These are phyloP conservation scores for Champsocephalus esox DNA, from an alignment of 2,797 vertebrate species.

Conservation along the genomic window DNA sequence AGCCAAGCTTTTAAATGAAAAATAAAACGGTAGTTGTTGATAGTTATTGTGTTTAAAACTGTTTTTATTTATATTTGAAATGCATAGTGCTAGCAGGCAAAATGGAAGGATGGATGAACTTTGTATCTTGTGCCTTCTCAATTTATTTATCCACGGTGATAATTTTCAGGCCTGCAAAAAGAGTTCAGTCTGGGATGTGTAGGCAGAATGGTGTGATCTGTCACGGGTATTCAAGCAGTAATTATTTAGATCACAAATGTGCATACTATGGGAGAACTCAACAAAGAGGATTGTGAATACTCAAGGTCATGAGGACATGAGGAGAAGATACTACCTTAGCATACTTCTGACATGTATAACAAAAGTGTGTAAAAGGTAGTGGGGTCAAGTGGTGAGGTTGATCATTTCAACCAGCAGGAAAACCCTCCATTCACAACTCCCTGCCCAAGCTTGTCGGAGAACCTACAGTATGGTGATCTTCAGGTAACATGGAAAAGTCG, in stretches of 20 bases:
- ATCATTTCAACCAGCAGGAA: no score
- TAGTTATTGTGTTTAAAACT: not conserved
- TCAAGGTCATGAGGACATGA: constrained; percentile 16
- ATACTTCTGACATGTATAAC: not conserved
- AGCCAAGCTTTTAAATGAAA: not conserved
- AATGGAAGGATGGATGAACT: not conserved
- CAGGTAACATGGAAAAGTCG: no score
- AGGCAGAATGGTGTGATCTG: not conserved
- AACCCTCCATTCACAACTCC: no score
- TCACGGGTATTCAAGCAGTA: not conserved
- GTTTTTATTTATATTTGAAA: not conserved
- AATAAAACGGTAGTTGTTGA: not conserved
- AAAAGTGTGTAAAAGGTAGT: no score
- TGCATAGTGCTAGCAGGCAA: not conserved
- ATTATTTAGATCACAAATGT: constrained; percentile 3
- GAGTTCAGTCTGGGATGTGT: not conserved
- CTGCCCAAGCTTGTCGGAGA: no score
- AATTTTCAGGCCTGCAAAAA: not conserved
- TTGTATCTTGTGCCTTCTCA: not conserved
- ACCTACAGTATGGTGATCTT: no score
- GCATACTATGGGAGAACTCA: constrained; percentile 8
- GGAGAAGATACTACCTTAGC: not conserved
- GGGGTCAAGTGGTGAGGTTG: no score
- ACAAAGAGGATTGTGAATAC: not conserved
- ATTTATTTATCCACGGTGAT: not conserved